These are phyloP conservation scores for Hirtodrosophila duncani DNA, from an alignment of 2,888 invertebrate genomes.

Conservation along the genomic window DNA sequence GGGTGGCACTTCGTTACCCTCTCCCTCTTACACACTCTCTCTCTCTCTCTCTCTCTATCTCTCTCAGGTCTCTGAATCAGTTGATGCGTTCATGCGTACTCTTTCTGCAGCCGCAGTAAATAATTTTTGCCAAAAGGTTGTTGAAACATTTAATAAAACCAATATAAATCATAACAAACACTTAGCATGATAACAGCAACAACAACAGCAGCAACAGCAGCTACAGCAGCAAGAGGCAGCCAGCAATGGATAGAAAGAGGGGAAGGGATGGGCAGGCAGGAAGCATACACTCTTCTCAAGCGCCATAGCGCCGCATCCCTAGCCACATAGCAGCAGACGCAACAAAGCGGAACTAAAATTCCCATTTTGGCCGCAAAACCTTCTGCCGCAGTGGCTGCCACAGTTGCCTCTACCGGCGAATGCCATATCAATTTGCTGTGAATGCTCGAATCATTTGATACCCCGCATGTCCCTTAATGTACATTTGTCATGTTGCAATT, in stretches of 20 bases:
- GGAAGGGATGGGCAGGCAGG: background rate
- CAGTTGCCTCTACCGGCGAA: too few species aligned
- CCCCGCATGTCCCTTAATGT: too few species aligned
- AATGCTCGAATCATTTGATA: too few species aligned
- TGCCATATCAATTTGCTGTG: too few species aligned
- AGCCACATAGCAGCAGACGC: constrained; percentile 27
- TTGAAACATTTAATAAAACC: constrained; percentile 78
- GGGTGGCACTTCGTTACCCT: constrained; percentile 17
- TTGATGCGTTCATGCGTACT: constrained; percentile 44
- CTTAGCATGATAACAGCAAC: constrained; percentile 60
- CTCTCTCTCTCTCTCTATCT: background rate
- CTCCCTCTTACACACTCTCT: background rate
- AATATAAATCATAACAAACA: constrained; percentile 77
- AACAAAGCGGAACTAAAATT: constrained; percentile 72
- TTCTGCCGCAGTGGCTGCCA: constrained; percentile 26
- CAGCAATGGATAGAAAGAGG: background rate
- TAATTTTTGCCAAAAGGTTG: constrained; percentile 70
- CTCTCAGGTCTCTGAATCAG: constrained; percentile 23
- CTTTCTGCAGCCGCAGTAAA: constrained; percentile 50
- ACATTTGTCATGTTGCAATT: too few species aligned
- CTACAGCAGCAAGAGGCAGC: constrained; percentile 20
- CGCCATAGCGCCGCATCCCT: too few species aligned
- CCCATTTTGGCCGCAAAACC: constrained; percentile 68
- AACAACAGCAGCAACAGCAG: constrained; percentile 41
- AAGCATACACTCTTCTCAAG: too few species aligned